Percentiles rank a stretch among this genome's conserved stretches.
Conservation (phyloP, 2,113 vertebrate species). For the Pollachius pollachius region DNA sequence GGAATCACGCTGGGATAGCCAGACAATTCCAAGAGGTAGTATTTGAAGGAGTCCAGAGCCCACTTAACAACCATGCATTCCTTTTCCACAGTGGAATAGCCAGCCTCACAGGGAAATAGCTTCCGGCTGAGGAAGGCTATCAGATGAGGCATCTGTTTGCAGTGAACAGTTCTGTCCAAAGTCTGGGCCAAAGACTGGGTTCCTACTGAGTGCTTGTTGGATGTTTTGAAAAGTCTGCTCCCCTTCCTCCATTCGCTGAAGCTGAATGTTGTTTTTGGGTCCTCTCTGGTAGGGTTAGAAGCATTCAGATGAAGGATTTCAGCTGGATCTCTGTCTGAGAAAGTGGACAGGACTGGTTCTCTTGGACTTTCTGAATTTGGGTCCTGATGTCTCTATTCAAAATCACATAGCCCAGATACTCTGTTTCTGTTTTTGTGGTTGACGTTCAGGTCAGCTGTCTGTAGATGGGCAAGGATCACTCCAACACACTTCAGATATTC, state of each 20-base stretch:
- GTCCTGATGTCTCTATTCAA: background rate
- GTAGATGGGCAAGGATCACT: background rate
- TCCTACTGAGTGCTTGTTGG: background rate
- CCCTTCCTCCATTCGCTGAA: background rate
- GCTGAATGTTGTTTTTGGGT: background rate
- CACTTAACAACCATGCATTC: slow-evolving; percentile 1
- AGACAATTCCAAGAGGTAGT: background rate
- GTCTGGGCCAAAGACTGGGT: background rate
- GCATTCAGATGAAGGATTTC: background rate
- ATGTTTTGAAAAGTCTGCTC: background rate
- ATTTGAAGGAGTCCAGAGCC: background rate
- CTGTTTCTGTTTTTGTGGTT: slow-evolving; percentile 8
- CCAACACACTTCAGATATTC: slow-evolving; percentile 6
- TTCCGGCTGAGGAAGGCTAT: slow-evolving; percentile 2
- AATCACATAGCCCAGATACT: slow-evolving; percentile 9
- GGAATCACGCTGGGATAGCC: background rate
- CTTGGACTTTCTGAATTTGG: slow-evolving; percentile 1
- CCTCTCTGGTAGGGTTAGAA: background rate
- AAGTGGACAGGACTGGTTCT: background rate
- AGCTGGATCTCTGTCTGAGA: slow-evolving; percentile 6
- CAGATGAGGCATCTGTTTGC: slow-evolving; percentile 11
- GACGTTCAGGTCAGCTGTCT: slow-evolving; percentile 9
- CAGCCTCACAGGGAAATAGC: background rate
- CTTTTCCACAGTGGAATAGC: slow-evolving; percentile 3
- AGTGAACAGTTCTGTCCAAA: background rate